Base-by-base conservation (phyloP, 2,113 vertebrate genomes). In the Aphyosemion australe region DNA sequence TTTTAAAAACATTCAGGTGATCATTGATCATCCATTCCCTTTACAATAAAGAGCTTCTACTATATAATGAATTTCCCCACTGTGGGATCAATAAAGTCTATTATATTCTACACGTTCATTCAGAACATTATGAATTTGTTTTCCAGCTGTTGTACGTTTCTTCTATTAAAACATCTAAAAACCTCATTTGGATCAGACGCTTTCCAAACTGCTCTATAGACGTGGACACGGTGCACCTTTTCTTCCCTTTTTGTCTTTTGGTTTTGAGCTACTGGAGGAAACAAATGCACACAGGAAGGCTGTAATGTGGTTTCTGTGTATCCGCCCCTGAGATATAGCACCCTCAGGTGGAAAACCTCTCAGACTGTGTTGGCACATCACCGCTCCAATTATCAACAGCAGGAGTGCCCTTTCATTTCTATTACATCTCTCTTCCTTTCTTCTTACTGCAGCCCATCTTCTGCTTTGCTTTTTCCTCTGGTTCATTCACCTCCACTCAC, bases 371-470 rank as follows among this genome's bases (percentile, higher is more conserved):
- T 83, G 80, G 77, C 80, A 84, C 83, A 84, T 82, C 79, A 79
- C 65, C 60, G 61, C 76, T 83, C 85, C 87, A 90, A 85, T 88
- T 88, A 90, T 76, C 84, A 83, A 84, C 82, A 82, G 76, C 76
- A 84, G 77, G 78, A 86, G 79, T 74, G 74, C 50, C 79, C 79
- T 85, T 87, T 89, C 65, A 72, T 87, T 88, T 83, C 75, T 67
- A 64, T 80, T 82, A 65, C 66, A 62, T 76, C 63, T 73, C 64
- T 74, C 73, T 68, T 75, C 49, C 73, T 76, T 77, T 74, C 72
- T 75, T 74, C 69, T 63, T 52, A 31, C 67, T 69, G 60, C 54
- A 51, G 53, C 19, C 51, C 26, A 64, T 76, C 72, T 52, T 65
- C 62, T 69, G 16, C 70, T 72, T 71, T 74, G 32, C 64, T 32